Evolutionary conservation across 1,140 invertebrate species (phyloP), one percentile per base, ranked within the genome.

Genomic region (Venturia canescens): DNA sequence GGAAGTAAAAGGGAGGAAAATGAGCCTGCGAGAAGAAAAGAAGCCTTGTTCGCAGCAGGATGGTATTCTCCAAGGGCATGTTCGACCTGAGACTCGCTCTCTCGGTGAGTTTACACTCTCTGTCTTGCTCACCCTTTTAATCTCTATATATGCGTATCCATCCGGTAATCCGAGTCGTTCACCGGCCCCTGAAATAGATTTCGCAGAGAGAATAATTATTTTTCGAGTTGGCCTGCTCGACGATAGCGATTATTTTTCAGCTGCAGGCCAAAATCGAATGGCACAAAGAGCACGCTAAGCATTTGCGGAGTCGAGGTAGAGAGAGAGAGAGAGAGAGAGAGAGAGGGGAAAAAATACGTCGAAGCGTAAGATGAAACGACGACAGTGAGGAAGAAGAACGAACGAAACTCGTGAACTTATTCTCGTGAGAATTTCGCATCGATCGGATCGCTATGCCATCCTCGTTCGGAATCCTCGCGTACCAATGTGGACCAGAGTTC

Each of bases 51-150:
- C 70, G 38, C 34, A 15, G 26, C 34, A 72, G 27, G 38, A 48
- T 48, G 70, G 23, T 48, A 72, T 72, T 72, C 70, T 72, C 70
- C 70, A 60, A 76, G 74, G 34, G 67, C 75, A 74, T 82, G 79
- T 84, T 70, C 29, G 48, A 31, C 67, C n/a, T n/a, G 57, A 69
- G 78, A 57, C 38, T 66, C 44, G 31, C 50, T 48, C 48, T 60
- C 67, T 26, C 53, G 21, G 50, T 31, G 44, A 80, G 26, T 31
- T 63, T 80, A 44, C 38, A 6, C 5, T 60, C 63, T 66, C 5
- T 60, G 44, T 66, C 44, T 69, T 31, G 15, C 80, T 67, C 70
- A 31, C 3, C 67, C 63, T 69, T 27, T 44, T 15, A 48, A n/a
- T 44, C 76, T 63, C 23, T 74, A 23, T 57, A 57, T 21, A 38